Evolutionary conservation across 2,888 invertebrate genomes (phyloP).

Genomic region (Xanthorhoe designata): DNA sequence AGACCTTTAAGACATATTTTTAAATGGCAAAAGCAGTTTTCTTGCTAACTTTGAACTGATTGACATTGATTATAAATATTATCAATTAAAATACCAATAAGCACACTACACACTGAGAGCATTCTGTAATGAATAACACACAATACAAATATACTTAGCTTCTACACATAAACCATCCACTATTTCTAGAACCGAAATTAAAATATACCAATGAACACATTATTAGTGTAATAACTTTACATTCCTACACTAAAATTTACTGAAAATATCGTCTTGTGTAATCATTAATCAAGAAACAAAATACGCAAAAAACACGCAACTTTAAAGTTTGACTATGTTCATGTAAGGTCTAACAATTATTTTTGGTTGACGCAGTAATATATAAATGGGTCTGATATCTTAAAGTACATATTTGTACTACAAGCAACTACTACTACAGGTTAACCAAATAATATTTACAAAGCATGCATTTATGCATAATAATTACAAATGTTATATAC

Average conservation of each 20-base stretch:
- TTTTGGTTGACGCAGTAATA: slow-evolving; percentile 19
- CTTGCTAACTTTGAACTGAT: background rate
- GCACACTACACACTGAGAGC: background rate
- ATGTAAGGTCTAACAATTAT: slow-evolving; percentile 13
- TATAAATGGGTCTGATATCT: slow-evolving; percentile 1
- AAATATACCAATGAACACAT: slow-evolving; percentile 12
- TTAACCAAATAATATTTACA: slow-evolving; percentile 11
- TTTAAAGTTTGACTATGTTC: background rate
- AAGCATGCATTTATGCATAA: slow-evolving; percentile 6
- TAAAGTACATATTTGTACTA: slow-evolving; percentile 18
- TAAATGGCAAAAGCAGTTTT: background rate
- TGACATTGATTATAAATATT: background rate
- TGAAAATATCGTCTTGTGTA: background rate
- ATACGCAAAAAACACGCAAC: background rate
- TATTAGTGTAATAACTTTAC: slow-evolving; percentile 4
- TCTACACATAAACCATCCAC: background rate
- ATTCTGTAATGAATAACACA: background rate
- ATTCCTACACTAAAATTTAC: background rate
- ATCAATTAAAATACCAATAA: background rate
- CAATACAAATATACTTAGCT: background rate
- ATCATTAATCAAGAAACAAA: background rate
- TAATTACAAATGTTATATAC: background rate
- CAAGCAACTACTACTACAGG: slow-evolving; percentile 1
- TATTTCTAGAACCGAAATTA: slow-evolving; percentile 12
- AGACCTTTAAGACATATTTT: background rate